Conservation (phyloP, 2,113 vertebrate species). For the Zapus hudsonius region DNA sequence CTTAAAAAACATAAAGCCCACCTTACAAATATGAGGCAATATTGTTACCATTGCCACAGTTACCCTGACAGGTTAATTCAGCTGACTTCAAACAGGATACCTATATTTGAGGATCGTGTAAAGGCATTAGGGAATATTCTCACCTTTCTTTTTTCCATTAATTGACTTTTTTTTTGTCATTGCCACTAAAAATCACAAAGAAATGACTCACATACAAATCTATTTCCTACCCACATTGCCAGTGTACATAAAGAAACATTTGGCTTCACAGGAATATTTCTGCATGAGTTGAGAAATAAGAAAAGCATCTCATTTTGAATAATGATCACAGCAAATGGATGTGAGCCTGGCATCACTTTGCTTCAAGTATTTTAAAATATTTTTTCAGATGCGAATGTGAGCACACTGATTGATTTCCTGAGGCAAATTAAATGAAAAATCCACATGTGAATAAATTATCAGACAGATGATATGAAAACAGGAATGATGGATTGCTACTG, state of each 20-base stretch:
- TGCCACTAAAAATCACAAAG: background rate
- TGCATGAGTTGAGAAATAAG: conserved; percentile 41
- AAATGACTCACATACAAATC: background rate
- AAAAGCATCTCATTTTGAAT: conserved; percentile 34
- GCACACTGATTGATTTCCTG: background rate
- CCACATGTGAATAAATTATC: conserved; percentile 39
- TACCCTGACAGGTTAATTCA: background rate
- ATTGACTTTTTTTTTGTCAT: background rate
- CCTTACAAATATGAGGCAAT: background rate
- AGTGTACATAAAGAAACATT: background rate
- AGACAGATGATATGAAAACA: background rate
- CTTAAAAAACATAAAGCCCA: conserved; percentile 14
- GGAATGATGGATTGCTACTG: background rate
- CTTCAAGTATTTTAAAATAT: conserved; percentile 30
- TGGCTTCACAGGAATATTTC: conserved; percentile 40
- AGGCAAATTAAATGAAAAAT: conserved; percentile 43
- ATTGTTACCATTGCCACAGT: background rate
- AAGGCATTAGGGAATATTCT: background rate
- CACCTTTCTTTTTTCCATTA: background rate
- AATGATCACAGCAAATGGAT: conserved; percentile 48
- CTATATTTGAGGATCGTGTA: background rate
- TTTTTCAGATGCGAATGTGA: conserved; percentile 57
- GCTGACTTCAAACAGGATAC: background rate
- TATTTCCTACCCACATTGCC: background rate
- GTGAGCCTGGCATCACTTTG: conserved; percentile 36